These are phyloP conservation scores for Polyodon spathula DNA, from an alignment of 2,113 vertebrate genomes.

Conservation along the genomic window DNA sequence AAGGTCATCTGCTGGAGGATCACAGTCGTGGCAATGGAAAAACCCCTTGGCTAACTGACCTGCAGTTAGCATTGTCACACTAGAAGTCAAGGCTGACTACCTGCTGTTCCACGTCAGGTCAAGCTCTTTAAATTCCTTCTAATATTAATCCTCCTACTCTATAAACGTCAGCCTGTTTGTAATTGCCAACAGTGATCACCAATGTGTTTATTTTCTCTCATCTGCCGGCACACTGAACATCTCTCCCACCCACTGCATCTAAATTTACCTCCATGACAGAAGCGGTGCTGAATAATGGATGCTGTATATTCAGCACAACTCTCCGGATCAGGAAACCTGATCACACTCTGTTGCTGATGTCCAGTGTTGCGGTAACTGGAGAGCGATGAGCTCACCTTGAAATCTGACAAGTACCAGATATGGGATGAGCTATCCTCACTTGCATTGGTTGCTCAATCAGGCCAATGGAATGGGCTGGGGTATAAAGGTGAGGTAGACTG, in stretches of 20 bases:
- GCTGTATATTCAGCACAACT: constrained; percentile 10
- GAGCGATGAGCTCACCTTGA: constrained; percentile 28
- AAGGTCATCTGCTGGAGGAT: no score
- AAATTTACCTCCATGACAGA: constrained; percentile 48
- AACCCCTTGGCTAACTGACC: no score
- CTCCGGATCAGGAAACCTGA: constrained; percentile 31
- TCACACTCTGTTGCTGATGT: constrained; percentile 4
- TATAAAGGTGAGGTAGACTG: constrained; percentile 32
- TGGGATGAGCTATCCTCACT: constrained; percentile 21
- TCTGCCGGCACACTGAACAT: constrained; percentile 16
- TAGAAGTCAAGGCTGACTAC: no score
- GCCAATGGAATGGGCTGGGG: neutral
- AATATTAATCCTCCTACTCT: constrained; percentile 10
- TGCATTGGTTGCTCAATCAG: constrained; percentile 10
- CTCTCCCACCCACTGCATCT: constrained; percentile 28
- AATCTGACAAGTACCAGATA: constrained; percentile 28
- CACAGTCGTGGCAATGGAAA: no score
- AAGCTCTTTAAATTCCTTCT: constrained; percentile 6
- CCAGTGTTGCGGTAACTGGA: constrained; percentile 6
- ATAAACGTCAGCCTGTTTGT: neutral
- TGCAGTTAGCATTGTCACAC: no score
- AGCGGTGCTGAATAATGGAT: constrained; percentile 38
- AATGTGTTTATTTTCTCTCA: neutral
- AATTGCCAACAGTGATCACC: neutral
- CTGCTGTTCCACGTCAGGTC: no score